These are phyloP conservation scores for Sphaeramia orbicularis DNA, from an alignment of 2,797 vertebrate species.

Conservation along the genomic window DNA sequence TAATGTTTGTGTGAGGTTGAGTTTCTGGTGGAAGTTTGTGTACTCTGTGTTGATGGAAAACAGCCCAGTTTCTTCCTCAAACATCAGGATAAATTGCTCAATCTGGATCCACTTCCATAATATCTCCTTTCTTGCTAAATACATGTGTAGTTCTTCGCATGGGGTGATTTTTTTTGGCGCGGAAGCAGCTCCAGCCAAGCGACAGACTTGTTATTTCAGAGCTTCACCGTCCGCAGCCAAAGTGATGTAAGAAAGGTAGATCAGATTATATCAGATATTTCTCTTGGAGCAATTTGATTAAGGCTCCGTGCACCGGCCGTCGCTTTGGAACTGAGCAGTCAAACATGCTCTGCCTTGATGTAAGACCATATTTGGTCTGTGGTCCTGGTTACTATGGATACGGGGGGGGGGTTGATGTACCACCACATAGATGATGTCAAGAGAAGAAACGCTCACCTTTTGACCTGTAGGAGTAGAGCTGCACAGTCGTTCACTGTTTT, in stretches of 20 bases:
- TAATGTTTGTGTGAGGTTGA: conserved; percentile 29
- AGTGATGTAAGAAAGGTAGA: conserved; percentile 71
- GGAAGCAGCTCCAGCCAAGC: conserved; percentile 28
- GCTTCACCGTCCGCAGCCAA: conserved; percentile 42
- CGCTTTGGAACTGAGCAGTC: conserved; percentile 70
- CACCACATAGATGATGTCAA: conserved; percentile 32
- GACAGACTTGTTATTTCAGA: conserved; percentile 60
- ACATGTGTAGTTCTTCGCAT: conserved; percentile 42
- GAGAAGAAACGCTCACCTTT: conserved; percentile 16
- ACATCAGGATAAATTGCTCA: conserved; percentile 57
- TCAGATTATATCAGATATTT: conserved; percentile 71
- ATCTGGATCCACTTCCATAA: conserved; percentile 43
- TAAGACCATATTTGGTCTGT: conserved; percentile 72
- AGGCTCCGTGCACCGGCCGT: conserved; percentile 42
- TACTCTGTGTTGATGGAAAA: conserved; percentile 35
- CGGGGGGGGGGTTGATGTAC: conserved; percentile 39
- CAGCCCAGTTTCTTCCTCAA: conserved; percentile 41
- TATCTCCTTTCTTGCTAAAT: conserved; percentile 50
- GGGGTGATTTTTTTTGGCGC: conserved; percentile 60
- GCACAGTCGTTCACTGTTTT: too few relatives aligned
- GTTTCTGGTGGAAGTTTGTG: conserved; percentile 28
- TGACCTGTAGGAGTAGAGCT: background rate
- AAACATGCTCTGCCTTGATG: conserved; percentile 51
- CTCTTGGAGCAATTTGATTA: conserved; percentile 69
- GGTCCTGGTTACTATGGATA: conserved; percentile 57